Base-by-base conservation (phyloP, 2,113 vertebrate genomes). In the Talpa occidentalis region DNA sequence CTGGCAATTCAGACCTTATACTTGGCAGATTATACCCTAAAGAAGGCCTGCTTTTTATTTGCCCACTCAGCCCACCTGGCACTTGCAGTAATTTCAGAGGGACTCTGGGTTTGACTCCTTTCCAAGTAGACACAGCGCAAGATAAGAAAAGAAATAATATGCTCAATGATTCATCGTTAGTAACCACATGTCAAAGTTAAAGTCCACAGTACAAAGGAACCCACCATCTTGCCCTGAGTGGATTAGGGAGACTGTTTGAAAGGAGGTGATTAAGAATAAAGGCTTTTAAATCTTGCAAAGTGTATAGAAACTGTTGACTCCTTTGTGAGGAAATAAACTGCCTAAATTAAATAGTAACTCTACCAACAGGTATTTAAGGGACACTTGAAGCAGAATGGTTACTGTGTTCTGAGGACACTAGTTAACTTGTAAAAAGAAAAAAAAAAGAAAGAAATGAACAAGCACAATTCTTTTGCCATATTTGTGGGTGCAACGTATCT, bases 21-120 rank as follows among this genome's bases (percentile, higher is more conserved):
- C 40, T 78, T 78, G 28, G 69, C n/a, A 89, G 44, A 30, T 78
- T 95, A 69, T 77, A 77, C 37, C 62, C 59, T 30, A 69, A 70
- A 91, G 24, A 24, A 12, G 16, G 42, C 3, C 52, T 74, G 40
- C 91, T 94, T 91, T 74, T 83, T 89, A 52, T 90, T 88, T 85
- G 86, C 32, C 44, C 72, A 5, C 37, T 77, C 21, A 86, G 67
- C 81, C 35, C 72, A 96, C 76, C 74, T 91, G 95, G 67, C 17
- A 44, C 37, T 86, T 12, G 67, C 60, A 67, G 56, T 69, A 78
- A 66, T 54, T 81, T 94, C 70, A 69, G 24, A 92, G 59, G 44
- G 8, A 73, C 72, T 78, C 40, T 73, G 8, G 6, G 26, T 54
- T 89, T 91, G 73, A 92, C 52, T 88, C 19, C 12, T 91, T 44